These are phyloP conservation scores for Protodeltote pygarga DNA, from an alignment of 2,888 invertebrate species.

Conservation along the genomic window DNA sequence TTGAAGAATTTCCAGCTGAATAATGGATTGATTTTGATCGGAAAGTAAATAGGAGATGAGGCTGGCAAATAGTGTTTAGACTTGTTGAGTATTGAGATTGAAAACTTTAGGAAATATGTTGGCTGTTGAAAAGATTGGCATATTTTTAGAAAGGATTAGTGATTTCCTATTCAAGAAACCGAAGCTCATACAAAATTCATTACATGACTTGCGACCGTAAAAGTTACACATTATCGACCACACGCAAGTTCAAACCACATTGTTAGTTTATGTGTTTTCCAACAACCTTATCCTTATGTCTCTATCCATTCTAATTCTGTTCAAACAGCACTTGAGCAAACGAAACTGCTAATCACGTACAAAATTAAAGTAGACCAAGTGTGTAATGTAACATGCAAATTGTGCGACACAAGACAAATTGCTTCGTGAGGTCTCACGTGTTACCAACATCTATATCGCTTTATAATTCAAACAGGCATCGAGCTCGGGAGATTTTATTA, in stretches of 20 bases:
- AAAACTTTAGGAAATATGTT: too few relatives aligned
- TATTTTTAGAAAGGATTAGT: too few relatives aligned
- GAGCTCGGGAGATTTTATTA: conserved; percentile 66
- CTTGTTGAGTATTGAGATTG: too few relatives aligned
- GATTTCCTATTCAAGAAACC: too few relatives aligned
- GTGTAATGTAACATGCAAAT: conserved; percentile 62
- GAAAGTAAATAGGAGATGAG: conserved; percentile 10
- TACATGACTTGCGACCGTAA: too few relatives aligned
- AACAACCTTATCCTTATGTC: too few relatives aligned
- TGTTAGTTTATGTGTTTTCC: too few relatives aligned
- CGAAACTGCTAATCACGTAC: conserved; percentile 43
- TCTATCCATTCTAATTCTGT: not conserved
- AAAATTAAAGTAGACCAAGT: conserved; percentile 54
- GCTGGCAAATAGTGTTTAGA: not conserved
- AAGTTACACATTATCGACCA: too few relatives aligned
- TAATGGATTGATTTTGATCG: conserved; percentile 35
- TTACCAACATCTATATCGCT: conserved; percentile 36
- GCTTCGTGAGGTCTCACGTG: conserved; percentile 51
- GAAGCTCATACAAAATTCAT: too few relatives aligned
- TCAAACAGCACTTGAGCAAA: conserved; percentile 4
- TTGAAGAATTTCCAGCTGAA: conserved; percentile 32
- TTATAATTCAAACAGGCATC: conserved; percentile 49
- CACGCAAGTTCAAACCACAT: too few relatives aligned
- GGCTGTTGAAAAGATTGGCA: too few relatives aligned
- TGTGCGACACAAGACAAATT: conserved; percentile 64